Evolutionary conservation across 92 coral and sea anemone genomes (phyloP), one percentile per base, ranked within the genome.

Genomic region (Porites lobata): DNA sequence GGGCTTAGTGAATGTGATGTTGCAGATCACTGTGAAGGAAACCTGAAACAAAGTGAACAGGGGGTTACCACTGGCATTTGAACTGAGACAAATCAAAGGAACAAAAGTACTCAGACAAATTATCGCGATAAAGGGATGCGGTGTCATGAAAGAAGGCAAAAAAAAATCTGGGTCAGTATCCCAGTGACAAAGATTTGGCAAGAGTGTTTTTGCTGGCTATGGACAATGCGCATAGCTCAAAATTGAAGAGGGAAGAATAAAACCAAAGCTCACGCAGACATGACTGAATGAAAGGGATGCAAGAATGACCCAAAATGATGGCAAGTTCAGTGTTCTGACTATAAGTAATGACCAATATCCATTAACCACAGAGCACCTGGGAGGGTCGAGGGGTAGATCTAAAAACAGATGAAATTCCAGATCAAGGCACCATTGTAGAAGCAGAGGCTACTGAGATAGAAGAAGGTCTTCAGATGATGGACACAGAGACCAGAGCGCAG

Each of bases 241-340:
- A 76, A 26, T 85, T 52, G 72, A 81, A 62, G 53, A 54, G 84
- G 20, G 79, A 85, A 73, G 77, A 53, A 53, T 47, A 78, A 68
- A 86, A 79, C 90, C 86, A 86, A 17, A 86, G 65, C 50, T 86
- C 70, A 17, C 78, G 61, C 22, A 76, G 68, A 77, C 69, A 86
- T 21, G 79, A 74, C 54, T 87, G 91, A 84, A 87, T 66, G 22
- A 77, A 57, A 53, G 74, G 73, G 57, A 65, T 53, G 8, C 78
- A 20, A 18, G 86, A 72, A 65, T 64, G 57, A 59, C 76, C 61
- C 0, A 15, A 53, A 58, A 59, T 79, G 78, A 87, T 79, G 21
- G 87, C 87, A 43, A 83, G 70, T 69, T 89, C 85, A 51, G 79
- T 72, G 82, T 79, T 77, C 19, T 9, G 92, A 74, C 76, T 65